Base-by-base conservation (phyloP, 2,888 invertebrate genomes). In the Drosophila subsilvestris region DNA sequence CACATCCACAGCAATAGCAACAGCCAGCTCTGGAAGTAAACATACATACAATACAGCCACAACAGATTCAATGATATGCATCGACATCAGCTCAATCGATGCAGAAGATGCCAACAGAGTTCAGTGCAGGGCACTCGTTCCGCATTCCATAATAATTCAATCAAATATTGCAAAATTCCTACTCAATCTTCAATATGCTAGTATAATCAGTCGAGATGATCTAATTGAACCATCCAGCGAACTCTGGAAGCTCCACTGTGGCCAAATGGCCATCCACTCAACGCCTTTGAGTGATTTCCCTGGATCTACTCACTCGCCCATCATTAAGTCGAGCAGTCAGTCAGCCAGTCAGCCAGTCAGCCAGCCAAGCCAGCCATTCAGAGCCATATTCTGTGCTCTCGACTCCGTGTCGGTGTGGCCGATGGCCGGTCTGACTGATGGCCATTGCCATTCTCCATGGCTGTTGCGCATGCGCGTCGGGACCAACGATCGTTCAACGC, bases 241-340 rank as follows among this genome's bases (percentile, higher is more conserved):
- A 10, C n/a, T 45, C 37, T 18, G 29, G 56, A 20, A 51, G 42
- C 14, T 29, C 56, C 45, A 57, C 55, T 59, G 44, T 37, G 29
- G 18, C 32, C 50, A 22, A 18, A 47, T 44, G 42, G 17, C 43
- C n/a, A 42, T 57, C 20, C 56, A 56, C 63, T 55, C 60, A 55
- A 66, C 51, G 44, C 43, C 44, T 59, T 54, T 49, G 61, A 57
- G 63, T 56, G 48, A 27, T 54, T 47, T 37, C 55, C 32, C 60
- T 10, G 44, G 69, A 56, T 61, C 54, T 25, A 50, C 45, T 75
- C 55, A 44, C 37, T 53, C 79, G 81, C 78, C 82, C 80, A 86
- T 89, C 86, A 89, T 89, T 89, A 88, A 82, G 78, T 80, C 80
- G 83, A 82, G 86, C 82, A 87, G 88, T 85, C 88, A 65, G 88